These are phyloP conservation scores for Drosophila persimilis DNA, from an alignment of 1,140 invertebrate species.

Conservation along the genomic window DNA sequence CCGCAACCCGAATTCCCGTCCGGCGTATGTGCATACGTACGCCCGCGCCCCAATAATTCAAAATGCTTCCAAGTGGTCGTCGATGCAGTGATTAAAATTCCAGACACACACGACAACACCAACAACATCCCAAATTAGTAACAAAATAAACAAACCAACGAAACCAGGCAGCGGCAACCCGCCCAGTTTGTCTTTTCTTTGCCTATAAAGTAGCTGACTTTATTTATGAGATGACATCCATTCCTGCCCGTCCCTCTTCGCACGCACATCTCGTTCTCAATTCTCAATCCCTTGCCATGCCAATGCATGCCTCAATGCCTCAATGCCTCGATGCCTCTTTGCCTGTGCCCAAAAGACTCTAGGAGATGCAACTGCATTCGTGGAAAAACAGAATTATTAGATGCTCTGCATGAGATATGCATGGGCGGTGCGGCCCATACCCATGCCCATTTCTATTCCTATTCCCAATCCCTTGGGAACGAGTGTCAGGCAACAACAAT, in stretches of 20 bases:
- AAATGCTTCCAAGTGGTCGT: conserved; percentile 62
- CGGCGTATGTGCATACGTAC: conserved; percentile 8
- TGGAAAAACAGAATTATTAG: conserved; percentile 71
- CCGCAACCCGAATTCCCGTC: conserved; percentile 63
- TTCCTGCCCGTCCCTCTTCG: conserved; percentile 11
- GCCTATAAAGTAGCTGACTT: conserved; percentile 71
- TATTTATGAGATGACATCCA: conserved; percentile 73
- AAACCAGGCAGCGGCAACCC: conserved; percentile 45
- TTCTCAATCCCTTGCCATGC: conserved; percentile 9
- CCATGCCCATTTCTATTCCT: conserved; percentile 38
- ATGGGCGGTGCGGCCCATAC: conserved; percentile 33
- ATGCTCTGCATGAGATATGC: conserved; percentile 65
- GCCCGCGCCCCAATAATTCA: conserved; percentile 71
- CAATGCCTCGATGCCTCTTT: neutral
- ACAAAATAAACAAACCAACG: conserved; percentile 76
- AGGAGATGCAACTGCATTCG: conserved; percentile 71
- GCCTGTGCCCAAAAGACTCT: conserved; percentile 3
- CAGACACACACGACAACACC: conserved; percentile 49
- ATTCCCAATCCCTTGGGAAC: conserved; percentile 68
- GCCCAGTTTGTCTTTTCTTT: conserved; percentile 46
- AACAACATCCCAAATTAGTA: conserved; percentile 74
- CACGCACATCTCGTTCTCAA: conserved; percentile 12
- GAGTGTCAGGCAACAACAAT: conserved; percentile 41
- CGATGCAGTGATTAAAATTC: conserved; percentile 70
- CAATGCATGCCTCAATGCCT: neutral